These are phyloP conservation scores for Drosophila pseudotakahashii DNA, from an alignment of 2,888 invertebrate species.

Conservation along the genomic window DNA sequence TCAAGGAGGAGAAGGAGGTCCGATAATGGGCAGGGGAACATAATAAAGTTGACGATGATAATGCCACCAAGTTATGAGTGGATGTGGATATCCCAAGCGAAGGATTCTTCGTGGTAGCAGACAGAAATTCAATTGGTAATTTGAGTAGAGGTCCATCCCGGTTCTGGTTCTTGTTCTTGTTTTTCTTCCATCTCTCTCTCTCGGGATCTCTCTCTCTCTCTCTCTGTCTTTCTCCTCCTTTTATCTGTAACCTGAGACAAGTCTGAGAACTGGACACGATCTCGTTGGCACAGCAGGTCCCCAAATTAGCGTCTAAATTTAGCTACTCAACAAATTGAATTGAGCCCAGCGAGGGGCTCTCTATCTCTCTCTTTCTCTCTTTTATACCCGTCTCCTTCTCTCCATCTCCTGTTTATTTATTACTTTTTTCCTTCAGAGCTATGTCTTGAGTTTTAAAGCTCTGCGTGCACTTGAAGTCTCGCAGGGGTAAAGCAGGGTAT, in stretches of 20 bases:
- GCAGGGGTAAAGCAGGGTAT: neutral
- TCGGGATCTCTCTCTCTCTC: neutral
- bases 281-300: slow-evolving; percentile 56
- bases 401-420: neutral
- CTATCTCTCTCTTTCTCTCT: neutral
- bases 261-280: slow-evolving; percentile 40
- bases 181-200: neutral
- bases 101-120: slow-evolving; percentile 19
- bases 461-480: slow-evolving; percentile 28
- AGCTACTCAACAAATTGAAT: slow-evolving; percentile 59
- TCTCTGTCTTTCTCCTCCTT: neutral
- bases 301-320: slow-evolving; percentile 76
- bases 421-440: neutral
- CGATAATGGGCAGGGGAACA: neutral
- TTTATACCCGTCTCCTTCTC: neutral
- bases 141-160: slow-evolving; percentile 26
- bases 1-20: neutral
- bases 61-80: slow-evolving; percentile 20
- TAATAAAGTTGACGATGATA: slow-evolving; percentile 23
- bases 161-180: slow-evolving; percentile 24
- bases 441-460: slow-evolving; percentile 29
- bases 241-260: slow-evolving; percentile 21
- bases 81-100: slow-evolving; percentile 5
- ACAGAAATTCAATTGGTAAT: slow-evolving; percentile 42
- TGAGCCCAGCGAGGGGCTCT: slow-evolving; percentile 32